A percentile compares a stretch with the other conserved stretches of the same genome.
phyloP scores from a whole-genome alignment of 2,888 invertebrate species.

The Mythimna vitellina region DNA sequence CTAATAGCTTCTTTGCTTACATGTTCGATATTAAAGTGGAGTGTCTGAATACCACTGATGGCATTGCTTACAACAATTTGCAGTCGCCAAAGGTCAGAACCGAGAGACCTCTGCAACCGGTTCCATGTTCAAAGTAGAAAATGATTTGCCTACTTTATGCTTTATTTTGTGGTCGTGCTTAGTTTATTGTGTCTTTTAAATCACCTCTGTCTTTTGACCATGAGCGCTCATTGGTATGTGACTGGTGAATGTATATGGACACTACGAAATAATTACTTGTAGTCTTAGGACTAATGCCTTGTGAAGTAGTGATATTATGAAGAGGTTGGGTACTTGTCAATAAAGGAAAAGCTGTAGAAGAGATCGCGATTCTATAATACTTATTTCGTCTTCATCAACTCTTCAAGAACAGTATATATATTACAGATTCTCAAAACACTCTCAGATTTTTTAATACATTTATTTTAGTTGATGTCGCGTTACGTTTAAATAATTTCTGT shows the following conservation, averaged over 20 bases:
- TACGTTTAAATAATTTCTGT: neutral
- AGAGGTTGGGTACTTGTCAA: neutral
- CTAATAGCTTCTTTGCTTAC: neutral
- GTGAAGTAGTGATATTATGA: neutral
- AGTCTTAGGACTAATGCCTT: neutral
- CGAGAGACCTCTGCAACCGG: conserved; percentile 59
- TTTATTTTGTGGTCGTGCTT: conserved; percentile 51
- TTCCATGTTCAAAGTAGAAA: conserved; percentile 53
- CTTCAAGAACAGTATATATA: neutral
- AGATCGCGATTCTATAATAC: neutral
- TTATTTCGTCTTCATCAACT: neutral
- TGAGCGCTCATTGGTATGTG: conserved; percentile 38
- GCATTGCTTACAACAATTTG: conserved; percentile 54
- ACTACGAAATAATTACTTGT: conserved; percentile 5
- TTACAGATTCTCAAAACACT: neutral
- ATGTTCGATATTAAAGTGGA: conserved; percentile 17
- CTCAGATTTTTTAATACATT: neutral
- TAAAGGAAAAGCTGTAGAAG: too few species aligned
- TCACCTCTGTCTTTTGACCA: conserved; percentile 56
- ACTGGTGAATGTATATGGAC: conserved; percentile 27
- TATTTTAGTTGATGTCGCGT: neutral
- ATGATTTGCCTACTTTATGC: conserved; percentile 55
- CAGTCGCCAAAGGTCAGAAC: conserved; percentile 57
- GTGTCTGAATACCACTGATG: conserved; percentile 40
- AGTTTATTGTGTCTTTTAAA: conserved; percentile 51